phyloP scores from a whole-genome alignment of 2,888 invertebrate genomes.

The Hirtodrosophila trivittata region DNA sequence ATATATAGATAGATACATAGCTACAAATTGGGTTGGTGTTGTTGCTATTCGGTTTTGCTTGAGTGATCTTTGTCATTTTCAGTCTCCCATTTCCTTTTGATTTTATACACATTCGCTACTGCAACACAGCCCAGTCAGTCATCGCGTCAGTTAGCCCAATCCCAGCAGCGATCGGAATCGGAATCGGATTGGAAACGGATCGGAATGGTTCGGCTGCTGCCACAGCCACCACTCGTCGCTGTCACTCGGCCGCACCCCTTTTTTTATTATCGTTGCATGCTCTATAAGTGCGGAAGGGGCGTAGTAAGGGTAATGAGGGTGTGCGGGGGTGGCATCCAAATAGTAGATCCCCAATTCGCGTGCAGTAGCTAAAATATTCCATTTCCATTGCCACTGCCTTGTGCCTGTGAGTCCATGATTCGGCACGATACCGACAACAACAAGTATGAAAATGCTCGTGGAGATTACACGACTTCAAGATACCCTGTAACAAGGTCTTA shows the following conservation, averaged over 20 bases:
- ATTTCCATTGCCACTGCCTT: slow-evolving; percentile 34
- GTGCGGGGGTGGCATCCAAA: background rate
- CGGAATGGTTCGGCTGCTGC: slow-evolving; percentile 34
- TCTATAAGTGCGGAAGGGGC: background rate
- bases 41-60: slow-evolving; percentile 75
- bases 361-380: slow-evolving; percentile 52
- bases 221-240: slow-evolving; percentile 35
- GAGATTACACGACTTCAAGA: too few relatives aligned
- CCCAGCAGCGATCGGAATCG: slow-evolving; percentile 37
- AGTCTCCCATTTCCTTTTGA: slow-evolving; percentile 70
- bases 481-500: too few relatives aligned
- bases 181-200: slow-evolving; percentile 29
- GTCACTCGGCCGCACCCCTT: slow-evolving; percentile 59
- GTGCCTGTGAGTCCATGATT: slow-evolving; percentile 30
- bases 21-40: slow-evolving; percentile 60
- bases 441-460: slow-evolving; percentile 1
- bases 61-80: slow-evolving; percentile 80
- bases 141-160: slow-evolving; percentile 19
- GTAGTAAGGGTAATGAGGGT: background rate
- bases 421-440: slow-evolving; percentile 22
- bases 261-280: slow-evolving; percentile 13
- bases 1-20: slow-evolving; percentile 51
- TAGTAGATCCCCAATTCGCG: slow-evolving; percentile 55
- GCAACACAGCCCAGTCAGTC: slow-evolving; percentile 16
- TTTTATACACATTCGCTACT: slow-evolving; percentile 39